Evolutionary conservation across 2,797 vertebrate species (phyloP).

Genomic region (Uromys caudimaculatus): DNA sequence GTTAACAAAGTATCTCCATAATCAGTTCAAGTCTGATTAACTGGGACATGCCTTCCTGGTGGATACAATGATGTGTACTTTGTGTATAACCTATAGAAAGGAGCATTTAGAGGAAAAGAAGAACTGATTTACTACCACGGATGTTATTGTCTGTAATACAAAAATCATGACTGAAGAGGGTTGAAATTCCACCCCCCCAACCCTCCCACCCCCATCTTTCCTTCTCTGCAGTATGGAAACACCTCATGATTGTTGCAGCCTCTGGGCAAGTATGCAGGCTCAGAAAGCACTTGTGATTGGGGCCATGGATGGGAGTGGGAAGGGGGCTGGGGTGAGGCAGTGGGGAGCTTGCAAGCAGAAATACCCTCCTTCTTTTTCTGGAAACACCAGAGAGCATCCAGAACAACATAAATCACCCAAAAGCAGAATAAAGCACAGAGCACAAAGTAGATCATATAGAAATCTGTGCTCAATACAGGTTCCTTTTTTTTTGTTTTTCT

Average conservation of each 20-base stretch:
- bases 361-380: background rate
- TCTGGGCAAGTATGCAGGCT: background rate
- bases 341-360: background rate
- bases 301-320: rapidly evolving
- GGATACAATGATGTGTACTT: background rate
- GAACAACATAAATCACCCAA: background rate
- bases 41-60: background rate
- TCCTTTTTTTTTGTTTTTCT: background rate
- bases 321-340: background rate
- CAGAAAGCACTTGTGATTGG: background rate
- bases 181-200: too few relatives aligned
- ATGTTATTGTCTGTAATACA: background rate
- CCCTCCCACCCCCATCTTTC: too few relatives aligned
- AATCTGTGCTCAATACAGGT: background rate
- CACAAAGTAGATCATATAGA: background rate
- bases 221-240: background rate
- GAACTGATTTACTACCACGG: background rate
- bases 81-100: background rate
- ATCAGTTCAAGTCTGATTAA: background rate
- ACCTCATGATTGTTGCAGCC: too few relatives aligned
- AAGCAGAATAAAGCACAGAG: background rate
- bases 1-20: background rate
- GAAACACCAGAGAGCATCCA: background rate
- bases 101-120: background rate
- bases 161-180: background rate